Evolutionary conservation across 1,140 invertebrate species (phyloP).

Genomic region (Atta colombica): DNA sequence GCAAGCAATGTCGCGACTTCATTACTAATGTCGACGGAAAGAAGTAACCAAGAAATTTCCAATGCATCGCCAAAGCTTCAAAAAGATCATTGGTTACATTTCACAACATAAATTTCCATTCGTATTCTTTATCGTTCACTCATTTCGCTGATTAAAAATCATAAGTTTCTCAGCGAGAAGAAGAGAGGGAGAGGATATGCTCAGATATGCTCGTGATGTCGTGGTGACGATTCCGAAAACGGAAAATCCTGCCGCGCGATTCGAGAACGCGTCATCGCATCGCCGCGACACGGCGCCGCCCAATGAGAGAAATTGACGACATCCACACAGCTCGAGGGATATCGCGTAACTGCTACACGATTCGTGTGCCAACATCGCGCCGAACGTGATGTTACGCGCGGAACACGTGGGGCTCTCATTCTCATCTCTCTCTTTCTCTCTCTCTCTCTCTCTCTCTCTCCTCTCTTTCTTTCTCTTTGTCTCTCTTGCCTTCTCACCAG

Average conservation of each 20-base stretch:
- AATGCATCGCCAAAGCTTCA: background rate
- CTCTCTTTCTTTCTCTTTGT: too few relatives aligned
- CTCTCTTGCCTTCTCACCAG: background rate
- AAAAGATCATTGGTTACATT: constrained; percentile 1
- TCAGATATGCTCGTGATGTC: background rate
- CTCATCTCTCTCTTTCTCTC: constrained; percentile 11
- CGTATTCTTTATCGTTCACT: background rate
- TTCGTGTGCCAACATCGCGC: constrained; percentile 58
- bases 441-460: background rate
- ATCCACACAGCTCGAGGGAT: constrained; percentile 25
- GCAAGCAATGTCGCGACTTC: background rate
- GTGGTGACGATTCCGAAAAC: constrained; percentile 14
- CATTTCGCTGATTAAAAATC: background rate
- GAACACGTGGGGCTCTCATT: constrained; percentile 45
- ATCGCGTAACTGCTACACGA: constrained; percentile 62
- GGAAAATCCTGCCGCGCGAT: background rate
- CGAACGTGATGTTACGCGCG: constrained; percentile 51
- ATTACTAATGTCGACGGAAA: background rate
- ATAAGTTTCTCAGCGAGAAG: background rate
- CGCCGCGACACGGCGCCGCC: background rate
- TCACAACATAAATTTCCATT: background rate
- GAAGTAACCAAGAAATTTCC: background rate
- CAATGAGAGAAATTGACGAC: constrained; percentile 35
- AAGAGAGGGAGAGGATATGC: too few relatives aligned
- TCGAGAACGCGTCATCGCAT: constrained; percentile 2